phyloP scores from a whole-genome alignment of 2,113 vertebrate species.

The Gopherus flavomarginatus region DNA sequence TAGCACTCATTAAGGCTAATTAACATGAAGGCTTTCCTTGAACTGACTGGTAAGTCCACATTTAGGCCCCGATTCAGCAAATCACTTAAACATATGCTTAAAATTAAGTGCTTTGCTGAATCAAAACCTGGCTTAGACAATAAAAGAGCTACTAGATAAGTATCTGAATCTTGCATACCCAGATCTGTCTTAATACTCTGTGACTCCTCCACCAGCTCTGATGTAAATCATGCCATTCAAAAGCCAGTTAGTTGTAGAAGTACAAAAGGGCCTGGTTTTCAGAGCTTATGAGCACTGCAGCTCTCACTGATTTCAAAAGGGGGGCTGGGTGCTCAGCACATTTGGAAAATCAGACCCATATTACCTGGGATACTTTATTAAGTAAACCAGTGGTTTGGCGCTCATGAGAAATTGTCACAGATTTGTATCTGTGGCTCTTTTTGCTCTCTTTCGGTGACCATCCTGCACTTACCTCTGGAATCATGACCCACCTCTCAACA shows the following conservation, averaged over 20 bases:
- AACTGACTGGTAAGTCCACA: slow-evolving; percentile 52
- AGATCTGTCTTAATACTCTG: slow-evolving; percentile 57
- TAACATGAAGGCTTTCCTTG: slow-evolving; percentile 26
- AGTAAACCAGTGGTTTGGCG: slow-evolving; percentile 37
- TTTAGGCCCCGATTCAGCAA: slow-evolving; percentile 46
- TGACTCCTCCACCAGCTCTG: slow-evolving; percentile 63
- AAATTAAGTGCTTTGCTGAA: slow-evolving; percentile 67
- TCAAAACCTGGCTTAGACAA: slow-evolving; percentile 53
- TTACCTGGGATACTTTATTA: slow-evolving; percentile 27
- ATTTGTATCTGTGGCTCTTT: slow-evolving; percentile 65
- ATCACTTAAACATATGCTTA: slow-evolving; percentile 73
- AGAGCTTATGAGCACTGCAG: slow-evolving; percentile 46
- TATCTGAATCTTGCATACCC: slow-evolving; percentile 65
- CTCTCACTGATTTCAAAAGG: slow-evolving; percentile 57
- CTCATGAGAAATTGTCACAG: slow-evolving; percentile 57
- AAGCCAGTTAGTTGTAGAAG: slow-evolving; percentile 44
- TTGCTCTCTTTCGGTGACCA: slow-evolving; percentile 70
- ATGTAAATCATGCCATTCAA: slow-evolving; percentile 58
- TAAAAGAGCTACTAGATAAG: slow-evolving; percentile 68
- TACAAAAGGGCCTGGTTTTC: slow-evolving; percentile 48
- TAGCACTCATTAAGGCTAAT: neutral
- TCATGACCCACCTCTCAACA: slow-evolving; percentile 65
- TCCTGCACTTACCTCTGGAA: slow-evolving; percentile 69
- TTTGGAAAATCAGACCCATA: slow-evolving; percentile 44
- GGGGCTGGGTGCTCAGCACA: slow-evolving; percentile 25